Percentiles rank a stretch among this genome's conserved stretches.
These are phyloP conservation scores for Oreotrochilus melanogaster DNA, from an alignment of 2,113 vertebrate species.

Conservation along the genomic window DNA sequence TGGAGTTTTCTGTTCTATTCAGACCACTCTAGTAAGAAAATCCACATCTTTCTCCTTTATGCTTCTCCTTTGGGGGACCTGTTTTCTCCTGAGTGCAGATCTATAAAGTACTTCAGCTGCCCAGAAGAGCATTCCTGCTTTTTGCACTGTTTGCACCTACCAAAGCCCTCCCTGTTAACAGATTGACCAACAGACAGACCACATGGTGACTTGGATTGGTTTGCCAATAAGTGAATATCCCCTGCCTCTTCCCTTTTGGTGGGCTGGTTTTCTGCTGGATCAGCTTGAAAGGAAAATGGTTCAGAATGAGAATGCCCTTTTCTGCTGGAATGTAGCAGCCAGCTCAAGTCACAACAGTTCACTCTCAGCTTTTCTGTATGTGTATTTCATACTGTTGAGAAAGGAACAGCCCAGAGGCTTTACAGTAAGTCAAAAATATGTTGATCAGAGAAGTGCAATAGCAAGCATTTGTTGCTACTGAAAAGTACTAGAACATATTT, in stretches of 20 bases:
- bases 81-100: background rate
- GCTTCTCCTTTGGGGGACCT: background rate
- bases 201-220: background rate
- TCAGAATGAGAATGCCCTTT: background rate
- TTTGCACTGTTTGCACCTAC: background rate
- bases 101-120: background rate
- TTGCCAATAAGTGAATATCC: background rate
- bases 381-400: background rate
- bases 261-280: background rate
- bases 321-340: background rate
- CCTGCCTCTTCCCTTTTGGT: background rate
- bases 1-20: background rate
- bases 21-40: background rate
- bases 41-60: background rate
- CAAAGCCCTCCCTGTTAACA: background rate
- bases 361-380: background rate
- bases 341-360: background rate
- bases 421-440: constrained; percentile 11
- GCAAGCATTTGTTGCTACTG: constrained; percentile 48
- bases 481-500: constrained; percentile 43
- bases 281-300: background rate
- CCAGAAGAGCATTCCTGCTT: background rate
- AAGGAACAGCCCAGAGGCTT: background rate
- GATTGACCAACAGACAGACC: background rate
- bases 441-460: background rate